Evolutionary conservation across 2,888 invertebrate genomes (phyloP), one percentile per base, ranked within the genome.

Genomic region (Lasiommata megera): DNA sequence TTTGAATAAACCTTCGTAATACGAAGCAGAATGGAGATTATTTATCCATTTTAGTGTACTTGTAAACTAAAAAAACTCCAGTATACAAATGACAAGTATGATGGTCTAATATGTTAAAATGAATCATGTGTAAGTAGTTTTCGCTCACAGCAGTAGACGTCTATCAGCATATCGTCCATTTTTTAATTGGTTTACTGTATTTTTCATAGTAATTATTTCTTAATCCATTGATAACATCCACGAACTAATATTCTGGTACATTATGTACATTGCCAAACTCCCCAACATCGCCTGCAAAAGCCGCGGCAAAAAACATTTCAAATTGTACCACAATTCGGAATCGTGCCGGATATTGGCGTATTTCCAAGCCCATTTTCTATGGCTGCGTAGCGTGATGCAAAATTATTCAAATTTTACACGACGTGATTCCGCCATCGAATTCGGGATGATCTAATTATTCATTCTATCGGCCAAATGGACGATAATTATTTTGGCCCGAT

Each of bases 401-500:
- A 79, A 76, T 80, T 81, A 81, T 78, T 80, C 74, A 76, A 78
- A 79, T 78, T 73, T 73, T 68, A 72, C 71, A 70, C 72, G 65
- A 72, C 67, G 71, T 74, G 73, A 77, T 76, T 71, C 68, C 64
- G 65, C 61, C 65, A 64, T 69, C 65, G 67, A 67, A 67, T 67
- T 66, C 31, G 53, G 60, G 63, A 63, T 62, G 58, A 67, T 66
- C 63, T 61, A 67, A 68, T 66, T 67, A 63, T 60, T 60, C 54
- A 62, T 61, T 52, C 66, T 58, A 65, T 65, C 54, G 58, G 48
- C 48, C 47, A 58, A 61, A 63, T 41, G 44, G 58, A 17, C 54
- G 53, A 48, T 54, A 18, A 60, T 56, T 56, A 41, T 64, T 62
- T 58, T 62, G 47, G 40, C 16, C 34, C 23, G 47, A 46, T 38